Evolutionary conservation across 2,113 vertebrate genomes (phyloP).

Genomic region (Gorsachius goisagi): DNA sequence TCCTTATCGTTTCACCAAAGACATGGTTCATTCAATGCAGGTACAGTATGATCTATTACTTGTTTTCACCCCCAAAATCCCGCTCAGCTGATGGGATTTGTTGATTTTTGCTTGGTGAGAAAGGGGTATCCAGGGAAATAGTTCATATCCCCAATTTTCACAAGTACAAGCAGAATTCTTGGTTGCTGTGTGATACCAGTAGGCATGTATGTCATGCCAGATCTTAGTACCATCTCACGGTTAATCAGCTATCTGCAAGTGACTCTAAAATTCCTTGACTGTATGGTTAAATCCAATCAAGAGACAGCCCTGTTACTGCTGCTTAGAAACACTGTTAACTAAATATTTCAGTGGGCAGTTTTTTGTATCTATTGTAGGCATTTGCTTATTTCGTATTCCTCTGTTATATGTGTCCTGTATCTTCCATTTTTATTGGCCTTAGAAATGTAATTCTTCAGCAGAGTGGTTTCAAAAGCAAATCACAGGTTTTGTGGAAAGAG

Average conservation of each 20-base stretch:
- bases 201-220: background rate
- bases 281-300: background rate
- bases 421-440: background rate
- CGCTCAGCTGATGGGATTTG: background rate
- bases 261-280: background rate
- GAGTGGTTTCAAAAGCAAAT: background rate
- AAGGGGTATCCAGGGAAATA: background rate
- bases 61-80: background rate
- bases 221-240: background rate
- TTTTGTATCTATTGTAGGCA: background rate
- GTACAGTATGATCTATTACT: constrained; percentile 53
- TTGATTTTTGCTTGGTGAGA: background rate
- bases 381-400: background rate
- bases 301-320: background rate
- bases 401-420: background rate
- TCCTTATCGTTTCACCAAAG: constrained; percentile 95
- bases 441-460: background rate
- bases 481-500: background rate
- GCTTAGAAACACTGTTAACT: background rate
- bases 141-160: background rate
- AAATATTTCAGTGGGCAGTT: background rate
- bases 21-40: constrained; percentile 95
- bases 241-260: background rate
- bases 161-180: background rate
- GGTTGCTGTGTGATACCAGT: background rate